Evolutionary conservation across 2,113 vertebrate genomes (phyloP).

Genomic region (Actenoides lindsayi): DNA sequence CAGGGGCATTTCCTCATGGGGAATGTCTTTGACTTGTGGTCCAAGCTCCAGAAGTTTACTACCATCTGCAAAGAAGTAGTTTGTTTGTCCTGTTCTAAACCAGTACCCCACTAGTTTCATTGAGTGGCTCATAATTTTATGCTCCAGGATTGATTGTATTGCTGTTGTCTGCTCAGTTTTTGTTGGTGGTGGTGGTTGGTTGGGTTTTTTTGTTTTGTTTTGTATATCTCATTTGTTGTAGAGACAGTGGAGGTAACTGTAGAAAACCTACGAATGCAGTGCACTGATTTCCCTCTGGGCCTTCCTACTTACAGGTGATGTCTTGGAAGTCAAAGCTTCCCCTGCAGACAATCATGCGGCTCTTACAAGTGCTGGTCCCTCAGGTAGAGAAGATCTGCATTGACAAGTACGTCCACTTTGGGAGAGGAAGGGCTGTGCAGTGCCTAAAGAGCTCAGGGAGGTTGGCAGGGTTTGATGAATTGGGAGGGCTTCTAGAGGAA

Average conservation of each 20-base stretch:
- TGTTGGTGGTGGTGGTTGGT: no score
- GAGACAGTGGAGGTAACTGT: not conserved
- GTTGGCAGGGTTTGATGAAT: not conserved
- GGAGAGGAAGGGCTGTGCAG: not conserved
- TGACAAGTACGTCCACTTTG: constrained; percentile 85
- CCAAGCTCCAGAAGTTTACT: not conserved
- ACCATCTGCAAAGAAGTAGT: not conserved
- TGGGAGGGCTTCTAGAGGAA: not conserved
- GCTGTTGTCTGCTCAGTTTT: not conserved
- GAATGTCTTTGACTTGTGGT: not conserved
- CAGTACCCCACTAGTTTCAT: not conserved
- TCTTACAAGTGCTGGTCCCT: constrained; percentile 95
- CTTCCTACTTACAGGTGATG: constrained; percentile 76
- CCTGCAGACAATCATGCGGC: constrained; percentile 96
- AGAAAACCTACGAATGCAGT: not conserved
- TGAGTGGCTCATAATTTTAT: not conserved
- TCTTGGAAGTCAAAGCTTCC: constrained; percentile 98
- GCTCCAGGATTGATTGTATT: not conserved
- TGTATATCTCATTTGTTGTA: not conserved
- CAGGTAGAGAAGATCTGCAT: constrained; percentile 99
- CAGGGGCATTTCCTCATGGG: not conserved
- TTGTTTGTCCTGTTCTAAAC: not conserved
- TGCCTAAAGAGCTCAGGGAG: not conserved
- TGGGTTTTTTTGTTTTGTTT: not conserved
- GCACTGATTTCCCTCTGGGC: not conserved